Percentiles rank a stretch among this genome's conserved stretches.
Conservation (phyloP, 2,797 vertebrate species). For the Chanos chanos region DNA sequence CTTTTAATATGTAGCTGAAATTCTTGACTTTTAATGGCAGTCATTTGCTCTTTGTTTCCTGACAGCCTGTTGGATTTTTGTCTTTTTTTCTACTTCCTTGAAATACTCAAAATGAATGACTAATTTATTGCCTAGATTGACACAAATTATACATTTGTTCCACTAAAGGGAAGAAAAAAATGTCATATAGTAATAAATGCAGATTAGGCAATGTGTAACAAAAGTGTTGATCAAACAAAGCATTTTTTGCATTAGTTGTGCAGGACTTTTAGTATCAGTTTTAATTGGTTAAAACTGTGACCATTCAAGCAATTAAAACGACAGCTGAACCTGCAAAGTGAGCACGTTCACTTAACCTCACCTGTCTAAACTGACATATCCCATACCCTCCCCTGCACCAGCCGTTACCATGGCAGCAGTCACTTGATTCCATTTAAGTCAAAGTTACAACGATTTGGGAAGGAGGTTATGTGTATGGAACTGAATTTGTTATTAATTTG, state of each 20-base stretch:
- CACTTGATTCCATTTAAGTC: slow-evolving; percentile 40
- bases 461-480: not conserved
- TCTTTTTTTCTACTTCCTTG: no score
- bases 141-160: no score
- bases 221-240: slow-evolving; percentile 1
- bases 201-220: slow-evolving; percentile 16
- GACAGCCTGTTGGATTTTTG: no score
- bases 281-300: slow-evolving; percentile 69
- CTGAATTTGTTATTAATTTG: slow-evolving; percentile 5
- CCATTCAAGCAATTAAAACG: slow-evolving; percentile 72
- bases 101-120: no score
- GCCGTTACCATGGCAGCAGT: slow-evolving; percentile 38
- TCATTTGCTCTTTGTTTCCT: not conserved
- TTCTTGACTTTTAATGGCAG: not conserved
- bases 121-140: no score
- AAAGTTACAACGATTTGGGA: slow-evolving; percentile 10
- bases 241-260: not conserved
- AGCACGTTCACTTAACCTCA: slow-evolving; percentile 57
- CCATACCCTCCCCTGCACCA: slow-evolving; percentile 32
- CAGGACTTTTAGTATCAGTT: slow-evolving; percentile 47
- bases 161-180: no score
- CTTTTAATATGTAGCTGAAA: not conserved
- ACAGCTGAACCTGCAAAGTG: slow-evolving; percentile 66
- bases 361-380: slow-evolving; percentile 52
- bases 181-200: slow-evolving; percentile 13